Evolutionary conservation across 2,113 vertebrate genomes (phyloP), one percentile per base, ranked within the genome.

Genomic region (Guaruba guarouba): DNA sequence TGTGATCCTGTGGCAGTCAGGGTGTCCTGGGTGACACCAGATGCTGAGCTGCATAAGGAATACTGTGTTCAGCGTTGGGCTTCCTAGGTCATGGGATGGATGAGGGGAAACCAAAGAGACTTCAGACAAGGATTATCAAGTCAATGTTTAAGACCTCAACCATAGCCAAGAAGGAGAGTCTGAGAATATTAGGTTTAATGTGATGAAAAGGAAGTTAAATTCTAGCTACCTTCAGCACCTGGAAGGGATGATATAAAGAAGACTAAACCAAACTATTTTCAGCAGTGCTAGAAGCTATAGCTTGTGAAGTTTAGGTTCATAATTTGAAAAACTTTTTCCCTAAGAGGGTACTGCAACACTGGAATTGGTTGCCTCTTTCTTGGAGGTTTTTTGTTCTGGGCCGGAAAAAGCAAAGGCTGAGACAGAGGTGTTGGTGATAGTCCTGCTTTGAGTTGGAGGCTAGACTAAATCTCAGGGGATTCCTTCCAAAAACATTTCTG

Each of bases 341-440:
- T 17, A 6, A 24, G 20, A 71, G 20, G 11, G 4, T 76, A 59
- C 10, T 35, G 23, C 10, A 57, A 17, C 17, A 20, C 33, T 59
- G n/a, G 13, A 83, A 41, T 4, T 1, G 1, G 2, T 35, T 37
- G 5, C 1, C 1, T 79, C 11, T 70, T 70, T 28, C 6, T 64
- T 89, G 15, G 19, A 63, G 9, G 3, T 13, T 39, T 76, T 4
- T 37, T 88, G 23, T 7, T 2, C 46, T 59, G 7, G 17, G 15
- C 13, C 66, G 19, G 11, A 75, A 52, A 66, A 66, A 57, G 0
- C 4, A 66, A 74, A 73, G 11, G 15, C 29, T 90, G 63, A 77
- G 11, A 1, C 33, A 67, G 11, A 4, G 1, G 1, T 62, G 17
- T 4, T 52, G 10, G 16, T 49, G 7, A 29, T 31, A 49, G 13